A percentile compares a stretch with the other conserved stretches of the same genome.
Conservation (phyloP, 2,113 vertebrate species). For the Dromiciops gliroides region DNA sequence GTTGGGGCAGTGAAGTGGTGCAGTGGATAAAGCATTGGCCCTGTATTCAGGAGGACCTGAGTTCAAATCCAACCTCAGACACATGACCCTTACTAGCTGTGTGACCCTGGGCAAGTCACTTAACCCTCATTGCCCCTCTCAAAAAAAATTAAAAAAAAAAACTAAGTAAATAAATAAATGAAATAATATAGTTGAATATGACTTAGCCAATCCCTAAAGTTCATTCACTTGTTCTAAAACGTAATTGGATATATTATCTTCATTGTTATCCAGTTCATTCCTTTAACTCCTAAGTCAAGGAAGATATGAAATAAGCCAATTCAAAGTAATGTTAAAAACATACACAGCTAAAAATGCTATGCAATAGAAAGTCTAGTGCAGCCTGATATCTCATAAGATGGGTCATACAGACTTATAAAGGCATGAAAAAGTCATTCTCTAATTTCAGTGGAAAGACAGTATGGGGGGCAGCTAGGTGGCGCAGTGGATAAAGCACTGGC, state of each 20-base stretch:
- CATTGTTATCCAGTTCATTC: background rate
- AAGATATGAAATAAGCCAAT: background rate
- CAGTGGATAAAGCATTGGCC: too few species aligned
- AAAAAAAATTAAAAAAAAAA: too few species aligned
- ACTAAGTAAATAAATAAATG: too few species aligned
- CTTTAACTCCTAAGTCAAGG: background rate
- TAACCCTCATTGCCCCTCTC: too few species aligned
- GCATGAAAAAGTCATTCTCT: background rate
- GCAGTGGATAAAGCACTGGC: background rate
- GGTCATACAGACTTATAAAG: background rate
- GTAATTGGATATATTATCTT: constrained; percentile 40
- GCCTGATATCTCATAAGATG: background rate
- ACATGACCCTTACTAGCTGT: too few species aligned
- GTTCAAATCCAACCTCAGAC: too few species aligned
- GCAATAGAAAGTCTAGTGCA: background rate
- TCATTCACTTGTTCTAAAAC: background rate
- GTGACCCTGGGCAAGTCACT: too few species aligned
- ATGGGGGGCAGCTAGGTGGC: too few species aligned
- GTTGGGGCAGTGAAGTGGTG: too few species aligned
- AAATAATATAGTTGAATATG: constrained; percentile 25
- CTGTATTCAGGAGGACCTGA: too few species aligned
- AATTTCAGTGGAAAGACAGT: background rate
- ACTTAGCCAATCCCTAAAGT: background rate
- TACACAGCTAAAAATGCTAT: background rate
- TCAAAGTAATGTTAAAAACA: background rate